Percentiles rank a stretch among this genome's conserved stretches.
Conservation (phyloP, 2,888 invertebrate genomes). For the Drosophila incognita region DNA sequence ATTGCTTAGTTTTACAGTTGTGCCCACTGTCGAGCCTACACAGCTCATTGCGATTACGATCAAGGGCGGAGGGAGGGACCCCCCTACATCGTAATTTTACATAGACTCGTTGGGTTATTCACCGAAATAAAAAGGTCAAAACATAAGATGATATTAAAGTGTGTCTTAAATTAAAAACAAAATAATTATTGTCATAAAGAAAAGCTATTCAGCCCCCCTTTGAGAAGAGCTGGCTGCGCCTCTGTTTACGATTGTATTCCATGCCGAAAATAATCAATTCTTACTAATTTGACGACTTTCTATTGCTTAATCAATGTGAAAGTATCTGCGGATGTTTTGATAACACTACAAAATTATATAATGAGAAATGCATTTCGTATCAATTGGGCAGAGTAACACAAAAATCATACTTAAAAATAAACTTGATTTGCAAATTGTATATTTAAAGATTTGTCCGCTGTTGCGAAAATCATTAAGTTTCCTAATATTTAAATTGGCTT, state of each 20-base stretch:
- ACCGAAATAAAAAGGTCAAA: not conserved
- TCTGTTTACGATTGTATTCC: slow-evolving; percentile 18
- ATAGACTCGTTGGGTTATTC: not conserved
- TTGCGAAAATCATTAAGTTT: not conserved
- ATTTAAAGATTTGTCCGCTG: not conserved
- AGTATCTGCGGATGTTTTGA: slow-evolving; percentile 19
- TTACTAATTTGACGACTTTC: slow-evolving; percentile 15
- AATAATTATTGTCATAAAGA: not conserved
- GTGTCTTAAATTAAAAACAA: not conserved
- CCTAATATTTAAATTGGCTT: not conserved
- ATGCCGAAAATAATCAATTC: slow-evolving; percentile 16
- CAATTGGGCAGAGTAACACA: not conserved
- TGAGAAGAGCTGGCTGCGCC: not conserved
- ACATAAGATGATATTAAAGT: not conserved
- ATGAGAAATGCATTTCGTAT: not conserved
- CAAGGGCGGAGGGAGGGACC: not conserved
- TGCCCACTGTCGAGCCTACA: slow-evolving; percentile 15
- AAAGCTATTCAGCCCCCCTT: not conserved
- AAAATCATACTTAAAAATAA: not conserved
- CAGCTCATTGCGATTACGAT: slow-evolving; percentile 27
- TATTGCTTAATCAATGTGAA: slow-evolving; percentile 29
- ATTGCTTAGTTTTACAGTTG: slow-evolving; percentile 36
- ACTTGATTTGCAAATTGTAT: not conserved
- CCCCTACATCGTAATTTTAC: not conserved
- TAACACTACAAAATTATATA: not conserved